Evolutionary conservation across 1,140 invertebrate genomes (phyloP).

Genomic region (Aphis gossypii): DNA sequence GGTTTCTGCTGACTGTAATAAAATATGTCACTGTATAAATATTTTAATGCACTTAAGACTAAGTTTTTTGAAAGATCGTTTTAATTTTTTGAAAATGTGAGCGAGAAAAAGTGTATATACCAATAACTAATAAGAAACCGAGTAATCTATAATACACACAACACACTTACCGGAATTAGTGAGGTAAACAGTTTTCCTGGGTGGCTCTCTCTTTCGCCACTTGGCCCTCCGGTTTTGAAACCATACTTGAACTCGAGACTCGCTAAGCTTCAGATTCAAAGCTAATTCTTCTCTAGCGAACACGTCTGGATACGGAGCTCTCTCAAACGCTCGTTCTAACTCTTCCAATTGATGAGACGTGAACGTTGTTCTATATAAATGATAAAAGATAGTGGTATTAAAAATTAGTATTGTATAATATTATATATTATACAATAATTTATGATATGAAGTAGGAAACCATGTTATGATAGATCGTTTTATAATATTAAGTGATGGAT

Average conservation of each 20-base stretch:
- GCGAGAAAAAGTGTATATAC: background rate
- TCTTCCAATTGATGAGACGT: slow-evolving; percentile 95
- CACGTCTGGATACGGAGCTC: slow-evolving; percentile 95
- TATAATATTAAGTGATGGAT: background rate
- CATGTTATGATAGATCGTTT: background rate
- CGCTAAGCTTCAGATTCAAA: slow-evolving; percentile 85
- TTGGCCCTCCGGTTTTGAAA: slow-evolving; percentile 96
- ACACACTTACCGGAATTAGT: slow-evolving; percentile 66
- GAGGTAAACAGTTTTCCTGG: slow-evolving; percentile 87
- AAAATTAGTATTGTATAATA: background rate
- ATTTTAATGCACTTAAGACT: background rate
- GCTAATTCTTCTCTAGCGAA: slow-evolving; percentile 94
- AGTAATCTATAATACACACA: background rate
- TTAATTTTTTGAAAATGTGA: background rate
- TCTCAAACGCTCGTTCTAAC: slow-evolving; percentile 90
- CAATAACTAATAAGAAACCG: background rate
- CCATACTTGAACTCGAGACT: slow-evolving; percentile 94
- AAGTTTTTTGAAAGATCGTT: background rate
- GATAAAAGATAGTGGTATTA: background rate
- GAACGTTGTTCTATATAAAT: slow-evolving; percentile 84
- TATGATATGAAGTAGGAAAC: background rate
- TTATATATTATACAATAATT: background rate
- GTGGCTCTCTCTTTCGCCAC: slow-evolving; percentile 97
- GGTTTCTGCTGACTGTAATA: background rate
- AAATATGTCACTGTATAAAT: background rate